These are phyloP conservation scores for Malurus alboscapulatus DNA, from an alignment of 2,113 vertebrate genomes.

Conservation along the genomic window DNA sequence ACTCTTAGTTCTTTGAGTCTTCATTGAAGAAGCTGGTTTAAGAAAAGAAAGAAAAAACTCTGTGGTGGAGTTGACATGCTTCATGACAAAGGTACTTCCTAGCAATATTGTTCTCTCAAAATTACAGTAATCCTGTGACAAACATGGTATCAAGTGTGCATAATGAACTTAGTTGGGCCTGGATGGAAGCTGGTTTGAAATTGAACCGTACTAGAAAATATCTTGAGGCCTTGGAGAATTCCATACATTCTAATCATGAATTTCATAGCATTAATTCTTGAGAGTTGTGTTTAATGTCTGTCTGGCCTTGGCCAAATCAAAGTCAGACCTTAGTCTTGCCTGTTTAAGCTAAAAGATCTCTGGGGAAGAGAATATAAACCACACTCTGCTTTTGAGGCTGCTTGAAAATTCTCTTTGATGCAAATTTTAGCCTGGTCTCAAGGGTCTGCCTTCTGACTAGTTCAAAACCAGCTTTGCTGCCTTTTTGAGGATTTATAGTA, in stretches of 20 bases:
- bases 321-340: not conserved
- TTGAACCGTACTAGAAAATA: not conserved
- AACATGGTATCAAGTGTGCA: not conserved
- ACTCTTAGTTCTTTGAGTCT: not conserved
- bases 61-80: not conserved
- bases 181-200: not conserved
- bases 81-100: not conserved
- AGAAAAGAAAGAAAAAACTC: not conserved
- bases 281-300: not conserved
- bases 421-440: not conserved
- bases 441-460: not conserved
- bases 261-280: not conserved
- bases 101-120: not conserved
- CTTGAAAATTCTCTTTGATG: conserved; percentile 26
- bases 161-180: not conserved
- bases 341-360: conserved; percentile 22
- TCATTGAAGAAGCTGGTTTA: not conserved
- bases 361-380: not conserved
- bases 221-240: not conserved
- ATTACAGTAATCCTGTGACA: not conserved
- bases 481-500: not conserved
- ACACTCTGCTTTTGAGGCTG: not conserved
- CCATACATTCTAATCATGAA: not conserved
- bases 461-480: not conserved
- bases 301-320: conserved; percentile 18